Evolutionary conservation across 2,797 vertebrate species (phyloP).

Genomic region (Dryobates pubescens): DNA sequence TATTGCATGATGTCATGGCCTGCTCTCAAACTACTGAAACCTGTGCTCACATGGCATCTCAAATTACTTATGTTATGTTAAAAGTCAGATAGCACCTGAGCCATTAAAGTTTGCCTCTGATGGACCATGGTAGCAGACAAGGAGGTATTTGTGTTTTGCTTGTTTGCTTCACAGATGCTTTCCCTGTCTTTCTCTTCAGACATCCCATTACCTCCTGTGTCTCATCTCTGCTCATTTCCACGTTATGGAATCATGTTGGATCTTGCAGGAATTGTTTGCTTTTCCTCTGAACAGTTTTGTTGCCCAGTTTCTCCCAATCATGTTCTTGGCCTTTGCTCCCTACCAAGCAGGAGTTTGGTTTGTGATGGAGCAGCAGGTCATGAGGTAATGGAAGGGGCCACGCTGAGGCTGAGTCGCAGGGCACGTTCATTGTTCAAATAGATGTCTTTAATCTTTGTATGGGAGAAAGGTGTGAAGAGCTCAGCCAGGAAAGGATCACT

Average conservation of each 20-base stretch:
- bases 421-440: background rate
- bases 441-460: background rate
- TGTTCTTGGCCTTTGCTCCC: background rate
- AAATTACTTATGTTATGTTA: background rate
- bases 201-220: background rate
- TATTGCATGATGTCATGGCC: background rate
- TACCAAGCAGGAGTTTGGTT: background rate
- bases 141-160: background rate
- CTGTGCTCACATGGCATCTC: background rate
- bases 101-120: background rate
- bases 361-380: background rate
- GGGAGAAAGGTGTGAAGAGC: background rate
- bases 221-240: background rate
- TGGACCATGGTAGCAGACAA: accelerated
- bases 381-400: background rate
- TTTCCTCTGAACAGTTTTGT: background rate
- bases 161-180: background rate
- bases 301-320: background rate
- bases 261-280: background rate
- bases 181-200: background rate
- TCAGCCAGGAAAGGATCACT: background rate
- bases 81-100: background rate
- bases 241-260: background rate
- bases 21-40: background rate
- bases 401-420: background rate